Evolutionary conservation across 2,888 invertebrate species (phyloP), one percentile per base, ranked within the genome.

Genomic region (Leptinotarsa rubiginosa): DNA sequence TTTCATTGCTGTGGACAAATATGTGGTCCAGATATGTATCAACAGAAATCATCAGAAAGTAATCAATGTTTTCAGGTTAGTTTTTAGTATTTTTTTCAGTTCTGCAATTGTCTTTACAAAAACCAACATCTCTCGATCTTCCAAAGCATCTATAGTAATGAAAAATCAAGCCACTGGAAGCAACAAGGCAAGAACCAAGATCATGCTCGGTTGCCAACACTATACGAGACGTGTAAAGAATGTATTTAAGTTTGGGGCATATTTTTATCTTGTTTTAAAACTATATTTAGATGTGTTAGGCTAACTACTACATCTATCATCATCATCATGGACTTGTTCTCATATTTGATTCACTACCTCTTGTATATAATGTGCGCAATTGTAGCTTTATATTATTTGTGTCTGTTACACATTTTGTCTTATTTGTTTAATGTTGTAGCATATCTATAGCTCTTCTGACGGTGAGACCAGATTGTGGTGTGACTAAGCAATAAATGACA

Each of bases 401-500:
- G 10, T 71, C 76, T 72, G 62, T 73, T 78, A 71, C 71, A 76
- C 75, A 72, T 77, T 74, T 75, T 73, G 49, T 65, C 20, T 73
- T 74, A 72, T 75, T 73, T 74, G 75, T 75, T 74, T 77, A 73
- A 69, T 75, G 70, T 79, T 76, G 71, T 75, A 67, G 70, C 74
- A 70, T 78, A 76, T 69, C 76, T 75, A 70, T 74, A 69, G 71
- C 75, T 77, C 54, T 78, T 77, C 77, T 71, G 62, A 62, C 16
- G 72, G 72, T 73, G 72, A 71, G 79, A 77, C 80, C 81, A 84
- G 84, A 84, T 82, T 84, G 84, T 85, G 86, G 86, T 86, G 85
- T 84, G 83, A 85, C 83, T 84, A 85, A 87, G 87, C 87, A 87
- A 87, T 87, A 87, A 87, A 84, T 75, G 77, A 83, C 81, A 83